phyloP scores from a whole-genome alignment of 2,797 vertebrate species.

The Hybognathus amarus region DNA sequence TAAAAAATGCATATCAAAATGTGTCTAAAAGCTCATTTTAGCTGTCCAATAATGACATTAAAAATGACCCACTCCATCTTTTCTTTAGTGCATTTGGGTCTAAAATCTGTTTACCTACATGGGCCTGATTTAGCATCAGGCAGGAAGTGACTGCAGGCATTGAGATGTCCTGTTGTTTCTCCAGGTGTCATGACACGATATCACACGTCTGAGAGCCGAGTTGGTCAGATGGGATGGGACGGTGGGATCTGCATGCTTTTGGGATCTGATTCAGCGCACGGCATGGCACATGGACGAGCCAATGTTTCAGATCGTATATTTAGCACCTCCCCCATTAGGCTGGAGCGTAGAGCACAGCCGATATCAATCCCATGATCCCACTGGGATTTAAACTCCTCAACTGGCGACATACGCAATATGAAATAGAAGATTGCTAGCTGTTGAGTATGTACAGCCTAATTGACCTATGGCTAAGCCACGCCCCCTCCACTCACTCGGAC shows the following conservation, averaged over 20 bases:
- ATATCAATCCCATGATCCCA: constrained; percentile 56
- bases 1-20: constrained; percentile 18
- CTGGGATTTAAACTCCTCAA: constrained; percentile 55
- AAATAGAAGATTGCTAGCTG: neutral
- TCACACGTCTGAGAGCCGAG: constrained; percentile 36
- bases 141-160: constrained; percentile 56
- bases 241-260: constrained; percentile 49
- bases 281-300: constrained; percentile 31
- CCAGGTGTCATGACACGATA: constrained; percentile 56
- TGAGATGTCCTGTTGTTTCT: constrained; percentile 48
- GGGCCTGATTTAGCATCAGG: constrained; percentile 53
- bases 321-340: constrained; percentile 47
- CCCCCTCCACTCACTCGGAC: too few relatives aligned
- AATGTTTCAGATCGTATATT: constrained; percentile 50
- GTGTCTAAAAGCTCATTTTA: constrained; percentile 1
- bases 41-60: neutral
- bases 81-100: constrained; percentile 25
- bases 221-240: constrained; percentile 53
- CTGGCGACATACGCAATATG: constrained; percentile 15
- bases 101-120: constrained; percentile 50
- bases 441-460: neutral
- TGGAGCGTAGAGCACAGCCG: constrained; percentile 32
- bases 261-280: constrained; percentile 51
- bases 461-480: too few relatives aligned
- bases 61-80: neutral